Percentiles rank a stretch among this genome's conserved stretches.
Conservation (phyloP, 92 coral and sea anemone genomes). For the Bergia sp. region DNA sequence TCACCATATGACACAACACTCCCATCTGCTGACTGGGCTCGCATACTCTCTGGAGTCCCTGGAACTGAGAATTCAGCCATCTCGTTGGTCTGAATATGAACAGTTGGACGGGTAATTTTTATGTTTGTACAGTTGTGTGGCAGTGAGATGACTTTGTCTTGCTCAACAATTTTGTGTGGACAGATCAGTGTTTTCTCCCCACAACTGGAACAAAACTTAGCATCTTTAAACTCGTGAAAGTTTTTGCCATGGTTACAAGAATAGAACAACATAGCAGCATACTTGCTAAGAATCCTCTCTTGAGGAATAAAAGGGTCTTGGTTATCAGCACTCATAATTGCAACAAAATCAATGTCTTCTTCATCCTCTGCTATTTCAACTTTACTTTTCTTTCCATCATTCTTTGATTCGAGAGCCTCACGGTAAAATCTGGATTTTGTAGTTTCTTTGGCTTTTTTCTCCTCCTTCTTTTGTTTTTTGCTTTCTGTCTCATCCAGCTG, state of each 20-base stretch:
- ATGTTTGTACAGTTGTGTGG: slow-evolving; percentile 96
- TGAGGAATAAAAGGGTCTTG: slow-evolving; percentile 92
- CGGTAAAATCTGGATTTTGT: slow-evolving; percentile 38
- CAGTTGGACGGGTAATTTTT: slow-evolving; percentile 87
- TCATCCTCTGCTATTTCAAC: slow-evolving; percentile 54
- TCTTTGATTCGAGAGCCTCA: slow-evolving; percentile 30
- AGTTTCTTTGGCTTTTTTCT: slow-evolving; percentile 48
- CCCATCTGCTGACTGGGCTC: slow-evolving; percentile 50
- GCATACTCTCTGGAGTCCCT: slow-evolving; percentile 71
- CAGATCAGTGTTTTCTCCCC: slow-evolving; percentile 92
- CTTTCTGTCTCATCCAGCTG: slow-evolving; percentile 64
- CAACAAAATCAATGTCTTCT: slow-evolving; percentile 90
- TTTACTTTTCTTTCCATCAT: slow-evolving; percentile 30
- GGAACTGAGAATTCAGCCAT: slow-evolving; percentile 52
- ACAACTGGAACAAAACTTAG: slow-evolving; percentile 92
- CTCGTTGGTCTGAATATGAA: slow-evolving; percentile 63
- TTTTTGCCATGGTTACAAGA: slow-evolving; percentile 98
- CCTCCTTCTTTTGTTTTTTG: slow-evolving; percentile 48
- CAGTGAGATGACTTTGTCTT: slow-evolving; percentile 76
- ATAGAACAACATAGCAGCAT: slow-evolving; percentile 89
- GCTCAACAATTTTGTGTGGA: slow-evolving; percentile 86
- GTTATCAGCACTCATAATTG: slow-evolving; percentile 84
- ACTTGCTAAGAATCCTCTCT: slow-evolving; percentile 90
- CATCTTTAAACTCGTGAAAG: slow-evolving; percentile 93
- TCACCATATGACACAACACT: slow-evolving; percentile 65